A percentile compares a stretch with the other conserved stretches of the same genome.
These are phyloP conservation scores for Palythoa caribaeorum DNA, from an alignment of 92 coral and sea anemone species.

Conservation along the genomic window DNA sequence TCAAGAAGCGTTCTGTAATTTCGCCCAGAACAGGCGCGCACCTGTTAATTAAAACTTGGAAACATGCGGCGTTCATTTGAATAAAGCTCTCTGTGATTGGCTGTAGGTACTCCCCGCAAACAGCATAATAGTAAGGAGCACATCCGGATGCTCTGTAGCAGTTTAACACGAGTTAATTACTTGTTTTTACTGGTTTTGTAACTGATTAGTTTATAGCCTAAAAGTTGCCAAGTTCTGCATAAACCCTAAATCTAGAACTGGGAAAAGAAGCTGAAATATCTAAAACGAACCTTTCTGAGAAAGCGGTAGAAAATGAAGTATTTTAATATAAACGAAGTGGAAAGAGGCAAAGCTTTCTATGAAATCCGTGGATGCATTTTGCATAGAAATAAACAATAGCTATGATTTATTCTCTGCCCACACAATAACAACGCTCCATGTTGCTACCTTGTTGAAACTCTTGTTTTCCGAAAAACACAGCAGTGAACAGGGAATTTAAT, in stretches of 20 bases:
- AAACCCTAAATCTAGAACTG: neutral
- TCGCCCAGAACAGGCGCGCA: constrained; percentile 27
- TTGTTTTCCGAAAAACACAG: neutral
- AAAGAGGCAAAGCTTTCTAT: neutral
- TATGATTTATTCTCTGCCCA: constrained; percentile 2
- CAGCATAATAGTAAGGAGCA: constrained; percentile 27
- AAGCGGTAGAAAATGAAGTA: no score
- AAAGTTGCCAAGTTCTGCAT: neutral
- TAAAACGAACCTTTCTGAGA: neutral
- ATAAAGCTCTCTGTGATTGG: constrained; percentile 15
- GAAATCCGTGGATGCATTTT: neutral
- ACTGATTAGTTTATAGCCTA: constrained; percentile 13
- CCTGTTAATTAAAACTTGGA: constrained; percentile 39
- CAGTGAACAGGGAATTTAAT: neutral
- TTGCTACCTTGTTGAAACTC: neutral
- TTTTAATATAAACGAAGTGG: neutral
- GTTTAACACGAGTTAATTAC: constrained; percentile 33
- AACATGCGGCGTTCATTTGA: constrained; percentile 27
- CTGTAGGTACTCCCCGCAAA: neutral
- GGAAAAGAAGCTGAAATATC: neutral
- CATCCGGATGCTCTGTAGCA: constrained; percentile 28
- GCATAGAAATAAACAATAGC: neutral
- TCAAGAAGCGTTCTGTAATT: constrained; percentile 27
- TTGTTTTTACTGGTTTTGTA: constrained; percentile 27
- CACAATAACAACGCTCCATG: neutral